Base-by-base conservation (phyloP, 2,113 vertebrate species). In the Brienomyrus brachyistius region DNA sequence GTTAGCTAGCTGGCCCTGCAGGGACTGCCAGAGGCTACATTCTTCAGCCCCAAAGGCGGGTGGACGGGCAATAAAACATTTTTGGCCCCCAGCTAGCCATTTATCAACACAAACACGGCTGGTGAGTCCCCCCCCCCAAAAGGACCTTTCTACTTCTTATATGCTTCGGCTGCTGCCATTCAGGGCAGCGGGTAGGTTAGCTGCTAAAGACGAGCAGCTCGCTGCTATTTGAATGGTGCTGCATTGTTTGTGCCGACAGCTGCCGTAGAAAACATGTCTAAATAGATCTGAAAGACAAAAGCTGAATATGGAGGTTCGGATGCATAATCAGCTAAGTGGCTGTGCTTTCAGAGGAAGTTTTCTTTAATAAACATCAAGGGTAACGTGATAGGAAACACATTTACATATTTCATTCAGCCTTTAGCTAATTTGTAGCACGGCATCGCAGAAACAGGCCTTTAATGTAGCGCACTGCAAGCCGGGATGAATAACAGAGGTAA, bases 51-150 rank as follows among this genome's bases (percentile, higher is more conserved):
- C 77, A 8, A 62, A 87, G 52, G 47, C 50, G 23, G 62, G 59
- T 31, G 11, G 31, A 19, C 50, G 15, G 48, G 59, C 47, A 23
- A 13, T 82, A 90, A 56, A 88, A 90, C 70, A 80, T 77, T 66
- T 80, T 80, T 90, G 84, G 89, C 89, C 27, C 62, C 35, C n/a
- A 48, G 35, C 17, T 77, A 56, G 85, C 85, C 66, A 80, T 66
- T 80, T 74, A 77, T 59, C 51, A 87, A 90, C 56, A 87, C 45
- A 74, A 87, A 90, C 59, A 88, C 21, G 47, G 17, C 56, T 84
- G 27, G 5, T 47, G 40, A 54, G 2, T 9, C n/a, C 80, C 31
- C 70, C 31, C 70, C 50, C 10, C 52, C 9, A 48, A 19, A 9
- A 35, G 51, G 21, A 83, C 70, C 11, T 27, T 31, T 87, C 21